These are phyloP conservation scores for Pelusios castaneus DNA, from an alignment of 2,113 vertebrate species.

Conservation along the genomic window DNA sequence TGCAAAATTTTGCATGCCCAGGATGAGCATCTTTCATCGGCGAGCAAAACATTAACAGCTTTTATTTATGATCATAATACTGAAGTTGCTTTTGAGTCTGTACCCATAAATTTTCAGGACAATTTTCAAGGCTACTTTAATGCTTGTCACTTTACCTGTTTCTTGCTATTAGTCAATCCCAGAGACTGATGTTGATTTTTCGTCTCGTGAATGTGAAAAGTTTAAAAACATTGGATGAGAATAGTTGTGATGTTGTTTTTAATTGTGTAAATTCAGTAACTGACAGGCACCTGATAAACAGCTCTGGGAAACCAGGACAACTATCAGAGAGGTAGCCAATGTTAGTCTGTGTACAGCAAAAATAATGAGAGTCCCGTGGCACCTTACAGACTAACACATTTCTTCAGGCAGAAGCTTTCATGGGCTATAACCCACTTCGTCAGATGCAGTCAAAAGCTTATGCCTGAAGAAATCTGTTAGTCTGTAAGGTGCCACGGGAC, in stretches of 20 bases:
- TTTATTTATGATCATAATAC: neutral
- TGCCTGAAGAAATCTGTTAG: too few species aligned
- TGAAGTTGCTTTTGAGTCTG: neutral
- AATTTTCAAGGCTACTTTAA: neutral
- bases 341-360: too few species aligned
- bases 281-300: fast-evolving
- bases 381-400: too few species aligned
- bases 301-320: neutral
- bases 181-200: neutral
- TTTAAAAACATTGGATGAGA: neutral
- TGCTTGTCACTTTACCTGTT: neutral
- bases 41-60: neutral
- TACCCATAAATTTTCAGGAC: neutral
- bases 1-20: neutral
- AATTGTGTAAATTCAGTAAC: fast-evolving
- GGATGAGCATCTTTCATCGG: neutral
- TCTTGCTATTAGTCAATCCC: neutral
- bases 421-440: too few species aligned
- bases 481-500: too few species aligned
- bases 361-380: too few species aligned
- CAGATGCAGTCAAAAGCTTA: too few species aligned
- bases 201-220: neutral
- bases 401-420: too few species aligned
- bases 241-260: fast-evolving
- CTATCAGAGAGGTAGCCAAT: too few species aligned